Evolutionary conservation across 2,888 invertebrate genomes (phyloP).

Genomic region (Hyles lineata): DNA sequence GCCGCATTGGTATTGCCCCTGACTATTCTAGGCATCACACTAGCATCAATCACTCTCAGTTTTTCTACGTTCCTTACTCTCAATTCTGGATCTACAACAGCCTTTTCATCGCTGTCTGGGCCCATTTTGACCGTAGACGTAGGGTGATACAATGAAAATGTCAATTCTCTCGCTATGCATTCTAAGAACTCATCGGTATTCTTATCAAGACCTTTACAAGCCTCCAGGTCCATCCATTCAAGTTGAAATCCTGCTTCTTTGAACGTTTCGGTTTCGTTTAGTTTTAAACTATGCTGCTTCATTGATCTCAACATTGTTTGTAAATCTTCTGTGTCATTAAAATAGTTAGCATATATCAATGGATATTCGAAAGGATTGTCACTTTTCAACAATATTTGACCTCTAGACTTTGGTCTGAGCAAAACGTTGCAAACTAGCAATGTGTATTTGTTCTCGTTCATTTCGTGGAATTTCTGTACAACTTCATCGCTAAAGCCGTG

Average conservation of each 20-base stretch:
- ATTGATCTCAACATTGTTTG: conserved; percentile 55
- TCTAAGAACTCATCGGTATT: conserved; percentile 57
- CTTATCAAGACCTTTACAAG: conserved; percentile 55
- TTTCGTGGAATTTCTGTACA: conserved; percentile 48
- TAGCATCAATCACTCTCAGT: conserved; percentile 86
- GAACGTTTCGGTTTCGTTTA: conserved; percentile 61
- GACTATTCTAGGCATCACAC: conserved; percentile 87
- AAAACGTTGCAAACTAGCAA: conserved; percentile 84
- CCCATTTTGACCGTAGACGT: conserved; percentile 88
- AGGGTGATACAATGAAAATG: conserved; percentile 88
- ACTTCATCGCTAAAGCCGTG: conserved; percentile 58
- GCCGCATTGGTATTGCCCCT: conserved; percentile 87
- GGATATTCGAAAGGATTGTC: conserved; percentile 88
- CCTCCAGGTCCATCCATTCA: conserved; percentile 62
- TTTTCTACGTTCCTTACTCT: conserved; percentile 80
- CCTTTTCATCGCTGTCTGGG: conserved; percentile 63
- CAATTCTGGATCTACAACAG: conserved; percentile 85
- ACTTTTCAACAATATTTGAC: conserved; percentile 87
- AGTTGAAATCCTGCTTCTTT: conserved; percentile 55
- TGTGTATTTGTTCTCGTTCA: conserved; percentile 57
- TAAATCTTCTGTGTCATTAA: conserved; percentile 83
- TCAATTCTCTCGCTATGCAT: conserved; percentile 60
- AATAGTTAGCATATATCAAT: conserved; percentile 86
- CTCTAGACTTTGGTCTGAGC: conserved; percentile 88
- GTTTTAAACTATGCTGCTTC: conserved; percentile 51